Base-by-base conservation (phyloP, 30 jellyfish, hydroid and myxozoan species). In the Rhopilema esculentum region DNA sequence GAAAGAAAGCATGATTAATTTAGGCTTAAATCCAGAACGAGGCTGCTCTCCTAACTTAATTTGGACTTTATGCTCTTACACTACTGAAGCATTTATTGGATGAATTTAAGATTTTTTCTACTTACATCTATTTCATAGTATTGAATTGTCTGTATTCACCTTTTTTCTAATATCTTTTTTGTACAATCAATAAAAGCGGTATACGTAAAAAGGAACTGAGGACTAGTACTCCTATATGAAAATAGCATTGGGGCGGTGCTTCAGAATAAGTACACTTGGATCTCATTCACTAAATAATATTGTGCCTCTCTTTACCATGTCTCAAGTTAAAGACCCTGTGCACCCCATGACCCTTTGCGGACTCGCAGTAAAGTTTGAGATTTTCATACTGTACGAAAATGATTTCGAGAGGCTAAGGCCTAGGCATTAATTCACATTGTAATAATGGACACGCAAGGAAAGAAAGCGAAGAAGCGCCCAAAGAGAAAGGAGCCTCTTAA, bases 291-390 rank as follows among this genome's bases (percentile, higher is more conserved):
- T 71, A 71, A 12, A 66, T 66, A 0, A 66, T 23, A 66, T 66
- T 33, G 17, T 28, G 57, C 57, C 66, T 27, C 29, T 71, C 29
- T n/a, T 20, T 71, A 28, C 66, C 68, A 71, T 20, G 66, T 71
- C 66, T 71, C 82, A 71, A 16, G 31, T 29, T 71, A 61, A 83
- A 83, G 30, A 83, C 87, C 85, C 72, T 85, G 33, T 85, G 57
- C 57, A 2, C 57, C 57, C 57, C 57, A 40, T 6, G 57, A 63
- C 73, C 73, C 73, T 24, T 19, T 63, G 73, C 73, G 73, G 73
- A 2, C 73, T 63, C 73, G 30, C 73, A 63, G 73, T 63, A 20
- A 63, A 19, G 27, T 63, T 63, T 24, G 73, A n/a, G 73, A 63
- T 63, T 63, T 63, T 63, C 73, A 63, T 63, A 63, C 73, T 63